phyloP scores from a whole-genome alignment of 2,888 invertebrate species.

The Exocentrus adspersus region DNA sequence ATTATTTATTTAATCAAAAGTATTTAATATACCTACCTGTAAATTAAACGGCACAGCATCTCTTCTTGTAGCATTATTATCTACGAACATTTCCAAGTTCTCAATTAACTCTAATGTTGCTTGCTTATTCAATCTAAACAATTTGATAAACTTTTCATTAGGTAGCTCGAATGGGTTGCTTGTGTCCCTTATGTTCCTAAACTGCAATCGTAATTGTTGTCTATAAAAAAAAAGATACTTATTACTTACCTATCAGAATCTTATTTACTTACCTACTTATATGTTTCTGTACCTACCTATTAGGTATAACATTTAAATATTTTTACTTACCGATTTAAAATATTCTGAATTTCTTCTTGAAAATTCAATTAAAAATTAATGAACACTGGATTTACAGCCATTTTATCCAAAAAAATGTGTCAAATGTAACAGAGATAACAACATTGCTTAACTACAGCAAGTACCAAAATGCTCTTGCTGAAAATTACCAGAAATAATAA shows the following conservation, averaged over 20 bases:
- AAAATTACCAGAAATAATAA: too few species aligned
- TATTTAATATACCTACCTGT: not conserved
- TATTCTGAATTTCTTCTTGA: not conserved
- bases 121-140: not conserved
- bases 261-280: too few species aligned
- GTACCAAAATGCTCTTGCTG: too few species aligned
- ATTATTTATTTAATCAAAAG: too few species aligned
- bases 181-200: not conserved
- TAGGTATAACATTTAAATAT: too few species aligned
- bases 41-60: not conserved
- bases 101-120: not conserved
- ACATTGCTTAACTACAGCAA: not conserved
- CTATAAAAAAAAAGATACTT: too few species aligned
- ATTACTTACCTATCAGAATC: too few species aligned
- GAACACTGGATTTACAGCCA: not conserved
- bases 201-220: not conserved
- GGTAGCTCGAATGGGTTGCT: not conserved
- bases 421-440: not conserved
- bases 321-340: not conserved
- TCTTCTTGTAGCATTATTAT: not conserved
- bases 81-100: not conserved
- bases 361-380: not conserved
- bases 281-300: too few species aligned
- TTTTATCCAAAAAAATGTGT: not conserved
- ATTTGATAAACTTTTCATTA: not conserved